Base-by-base conservation (phyloP, 2,888 invertebrate genomes). In the Eupithecia exiguata region DNA sequence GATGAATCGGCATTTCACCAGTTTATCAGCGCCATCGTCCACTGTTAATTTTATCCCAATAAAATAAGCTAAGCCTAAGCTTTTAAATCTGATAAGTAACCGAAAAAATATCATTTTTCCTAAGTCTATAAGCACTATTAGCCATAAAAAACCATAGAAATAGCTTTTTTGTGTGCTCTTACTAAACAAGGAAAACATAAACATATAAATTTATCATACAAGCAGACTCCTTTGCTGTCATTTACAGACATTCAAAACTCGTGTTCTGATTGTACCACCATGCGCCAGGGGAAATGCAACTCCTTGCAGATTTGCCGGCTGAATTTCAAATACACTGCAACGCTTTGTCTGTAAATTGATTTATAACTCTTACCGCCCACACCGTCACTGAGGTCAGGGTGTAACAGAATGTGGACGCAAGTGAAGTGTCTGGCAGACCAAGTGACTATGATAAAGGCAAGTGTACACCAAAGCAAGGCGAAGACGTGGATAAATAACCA, bases 331-430 rank as follows among this genome's bases (percentile, higher is more conserved):
- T 65, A 36, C n/a, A 38, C 63, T n/a, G 35, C 18, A n/a, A 38
- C 36, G 63, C 63, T 38, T 65, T 65, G 63, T 65, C n/a, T 65
- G n/a, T 38, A 65, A 65, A 65, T 65, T 65, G 63, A 65, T 65
- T 38, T 65, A 65, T 14, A 65, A 65, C 63, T 36, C n/a, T 36
- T 35, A 38, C 63, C 30, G 1, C n/a, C 62, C 35, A 18, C 36
- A 36, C 1, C 10, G 10, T n/a, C 38, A 38, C 12, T 5, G n/a
- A 36, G 63, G 38, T n/a, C 38, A 58, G 25, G 1, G 21, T 14
- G 25, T 58, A 25, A 58, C 25, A 12, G 58, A 58, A 58, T 25
- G 21, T 58, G 21, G 21, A 53, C 21, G 10, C 21, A 21, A 53
- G 53, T 46, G n/a, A 53, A 21, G 53, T 46, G 46, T 7, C 18